These are phyloP conservation scores for Mimachlamys varia DNA, from an alignment of 2,888 invertebrate genomes.

Conservation along the genomic window DNA sequence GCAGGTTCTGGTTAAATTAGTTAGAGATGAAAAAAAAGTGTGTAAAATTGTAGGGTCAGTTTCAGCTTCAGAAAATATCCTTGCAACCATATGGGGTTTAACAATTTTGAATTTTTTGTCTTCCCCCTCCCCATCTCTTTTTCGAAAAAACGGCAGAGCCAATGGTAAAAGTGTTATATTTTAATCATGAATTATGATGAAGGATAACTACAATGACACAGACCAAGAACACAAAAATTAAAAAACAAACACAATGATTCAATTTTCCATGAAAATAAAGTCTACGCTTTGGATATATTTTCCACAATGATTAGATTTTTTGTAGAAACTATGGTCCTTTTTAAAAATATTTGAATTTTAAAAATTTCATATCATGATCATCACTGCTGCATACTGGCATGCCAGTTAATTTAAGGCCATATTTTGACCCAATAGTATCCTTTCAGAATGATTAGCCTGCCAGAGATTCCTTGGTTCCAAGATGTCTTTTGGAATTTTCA, in stretches of 20 bases:
- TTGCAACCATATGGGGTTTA: background rate
- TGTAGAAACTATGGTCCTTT: conserved; percentile 25
- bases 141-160: background rate
- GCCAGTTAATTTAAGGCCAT: background rate
- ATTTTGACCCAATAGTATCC: background rate
- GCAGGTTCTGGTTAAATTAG: conserved; percentile 5
- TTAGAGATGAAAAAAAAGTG: background rate
- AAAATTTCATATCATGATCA: conserved; percentile 29
- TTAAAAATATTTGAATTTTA: conserved; percentile 21
- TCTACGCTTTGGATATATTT: background rate
- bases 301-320: conserved; percentile 16
- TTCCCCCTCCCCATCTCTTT: background rate
- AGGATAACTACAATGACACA: conserved; percentile 53
- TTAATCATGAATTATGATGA: conserved; percentile 51
- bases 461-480: conserved; percentile 29
- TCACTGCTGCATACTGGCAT: conserved; percentile 33
- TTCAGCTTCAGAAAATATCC: background rate
- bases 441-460: conserved; percentile 27
- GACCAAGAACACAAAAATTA: conserved; percentile 51
- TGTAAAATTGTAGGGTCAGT: conserved; percentile 23
- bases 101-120: background rate
- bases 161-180: conserved; percentile 19
- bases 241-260: conserved; percentile 40
- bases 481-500: conserved; percentile 6
- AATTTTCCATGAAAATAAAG: conserved; percentile 8